phyloP scores from a whole-genome alignment of 2,797 vertebrate genomes.

The Catharus ustulatus region DNA sequence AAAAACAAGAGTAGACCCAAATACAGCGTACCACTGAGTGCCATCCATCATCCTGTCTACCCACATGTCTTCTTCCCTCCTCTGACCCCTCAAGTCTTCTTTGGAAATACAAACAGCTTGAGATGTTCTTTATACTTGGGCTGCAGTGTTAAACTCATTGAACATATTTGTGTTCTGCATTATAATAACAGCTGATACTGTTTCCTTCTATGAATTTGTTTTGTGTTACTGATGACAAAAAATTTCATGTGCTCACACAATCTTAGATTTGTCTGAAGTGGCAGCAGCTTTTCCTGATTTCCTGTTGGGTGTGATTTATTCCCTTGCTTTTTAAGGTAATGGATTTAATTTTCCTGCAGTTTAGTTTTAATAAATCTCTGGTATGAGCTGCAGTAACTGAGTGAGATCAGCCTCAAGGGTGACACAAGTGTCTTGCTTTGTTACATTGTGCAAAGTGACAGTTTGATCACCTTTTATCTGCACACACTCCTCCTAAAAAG shows the following conservation, averaged over 20 bases:
- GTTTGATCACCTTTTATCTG: background rate
- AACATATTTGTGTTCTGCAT: background rate
- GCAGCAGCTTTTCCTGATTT: conserved; percentile 5
- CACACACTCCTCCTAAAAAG: background rate
- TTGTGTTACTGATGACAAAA: background rate
- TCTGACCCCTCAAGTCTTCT: conserved; percentile 27
- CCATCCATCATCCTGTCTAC: conserved; percentile 42
- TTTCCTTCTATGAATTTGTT: background rate
- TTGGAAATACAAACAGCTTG: conserved; percentile 36
- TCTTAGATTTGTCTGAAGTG: background rate
- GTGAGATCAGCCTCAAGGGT: background rate
- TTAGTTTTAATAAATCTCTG: conserved; percentile 40
- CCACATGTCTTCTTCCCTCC: background rate
- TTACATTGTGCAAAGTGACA: background rate
- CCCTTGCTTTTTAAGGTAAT: conserved; percentile 29
- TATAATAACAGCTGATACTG: background rate
- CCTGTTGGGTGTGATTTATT: conserved; percentile 35
- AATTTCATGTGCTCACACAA: background rate
- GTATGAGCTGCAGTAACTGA: background rate
- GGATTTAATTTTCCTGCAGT: conserved; percentile 39
- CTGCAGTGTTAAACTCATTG: background rate
- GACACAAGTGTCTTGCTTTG: conserved; percentile 10
- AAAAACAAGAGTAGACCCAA: conserved; percentile 38
- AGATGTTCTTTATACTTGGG: conserved; percentile 15
- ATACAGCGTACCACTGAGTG: background rate